Evolutionary conservation across 2,113 vertebrate species (phyloP), one percentile per base, ranked within the genome.

Genomic region (Perca flavescens): DNA sequence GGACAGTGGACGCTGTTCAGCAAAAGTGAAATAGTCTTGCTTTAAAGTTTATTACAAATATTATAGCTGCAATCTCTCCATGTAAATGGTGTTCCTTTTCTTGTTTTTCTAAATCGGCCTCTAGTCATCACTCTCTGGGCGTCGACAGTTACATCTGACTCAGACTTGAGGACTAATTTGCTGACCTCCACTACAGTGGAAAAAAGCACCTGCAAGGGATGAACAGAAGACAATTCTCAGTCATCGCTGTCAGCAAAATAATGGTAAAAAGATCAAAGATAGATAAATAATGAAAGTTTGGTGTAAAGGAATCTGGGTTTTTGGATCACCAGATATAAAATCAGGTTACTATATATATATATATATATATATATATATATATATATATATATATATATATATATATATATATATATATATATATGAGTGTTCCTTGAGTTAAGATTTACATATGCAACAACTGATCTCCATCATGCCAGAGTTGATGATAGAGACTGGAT

Each of bases 101-200:
- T 54, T 21, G 28, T 19, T 69, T 50, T 40, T 73, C 49, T 6
- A 21, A 21, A 28, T 63, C 53, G 4, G 28, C 47, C 70, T 66
- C 21, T 22, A 17, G 28, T 67, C 46, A 54, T 46, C 40, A 13
- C 22, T n/a, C 67, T 77, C 62, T 77, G 25, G 52, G 62, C 58
- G 73, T 81, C 61, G 28, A 58, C 62, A 12, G 63, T 79, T 43
- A 87, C 67, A 67, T 77, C 68, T 63, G 64, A 85, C 79, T 77
- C 67, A 87, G 62, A 73, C 79, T 46, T 54, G 43, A 71, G 61
- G 56, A 62, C n/a, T 34, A 7, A 36, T 67, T 52, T 31, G 43
- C 60, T 46, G 49, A 71, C 62, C 31, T 58, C 74, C 47, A 34
- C 69, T 50, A 36, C 16, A 67, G 28, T 21, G 57, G 22, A 31